A percentile compares a stretch with the other conserved stretches of the same genome.
These are phyloP conservation scores for Cordylochernes scorpioides DNA, from an alignment of 2,888 invertebrate species.

Conservation along the genomic window DNA sequence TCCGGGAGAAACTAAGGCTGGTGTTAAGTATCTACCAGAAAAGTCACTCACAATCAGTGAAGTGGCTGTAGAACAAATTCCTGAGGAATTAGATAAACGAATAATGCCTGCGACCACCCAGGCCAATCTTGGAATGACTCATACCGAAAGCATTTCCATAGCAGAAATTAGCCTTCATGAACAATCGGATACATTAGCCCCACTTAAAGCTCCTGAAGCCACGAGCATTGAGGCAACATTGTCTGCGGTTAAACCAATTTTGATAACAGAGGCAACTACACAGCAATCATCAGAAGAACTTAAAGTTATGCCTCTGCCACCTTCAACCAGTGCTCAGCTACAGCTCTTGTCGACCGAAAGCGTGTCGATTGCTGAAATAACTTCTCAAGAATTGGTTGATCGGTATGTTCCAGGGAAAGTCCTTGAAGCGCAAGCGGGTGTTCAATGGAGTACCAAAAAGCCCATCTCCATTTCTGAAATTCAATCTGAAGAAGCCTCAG, in stretches of 20 bases:
- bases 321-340: slow-evolving; percentile 2
- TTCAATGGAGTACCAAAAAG: slow-evolving; percentile 7
- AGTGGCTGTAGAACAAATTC: slow-evolving; percentile 21
- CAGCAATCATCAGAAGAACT: slow-evolving; percentile 7
- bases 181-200: slow-evolving; percentile 5
- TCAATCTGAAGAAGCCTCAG: slow-evolving; percentile 5
- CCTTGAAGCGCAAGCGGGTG: slow-evolving; percentile 9
- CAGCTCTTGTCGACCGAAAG: slow-evolving; percentile 6
- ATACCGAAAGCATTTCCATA: slow-evolving; percentile 6
- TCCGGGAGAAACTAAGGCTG: slow-evolving; percentile 25
- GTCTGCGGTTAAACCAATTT: slow-evolving; percentile 4
- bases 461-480: slow-evolving; percentile 8
- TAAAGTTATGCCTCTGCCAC: slow-evolving; percentile 3
- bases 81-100: slow-evolving; percentile 16
- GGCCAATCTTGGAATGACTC: slow-evolving; percentile 4
- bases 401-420: slow-evolving; percentile 7
- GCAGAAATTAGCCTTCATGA: slow-evolving; percentile 5
- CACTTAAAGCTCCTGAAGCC: slow-evolving; percentile 6
- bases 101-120: slow-evolving; percentile 1
- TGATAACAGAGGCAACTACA: slow-evolving; percentile 5
- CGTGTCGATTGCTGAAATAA: slow-evolving; percentile 3
- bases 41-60: slow-evolving; percentile 24
- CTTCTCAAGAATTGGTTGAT: slow-evolving; percentile 7
- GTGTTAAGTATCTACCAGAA: slow-evolving; percentile 26
- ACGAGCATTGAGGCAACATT: slow-evolving; percentile 5